Conservation (phyloP, 2,797 vertebrate genomes). For the Enteromius treurensis region DNA sequence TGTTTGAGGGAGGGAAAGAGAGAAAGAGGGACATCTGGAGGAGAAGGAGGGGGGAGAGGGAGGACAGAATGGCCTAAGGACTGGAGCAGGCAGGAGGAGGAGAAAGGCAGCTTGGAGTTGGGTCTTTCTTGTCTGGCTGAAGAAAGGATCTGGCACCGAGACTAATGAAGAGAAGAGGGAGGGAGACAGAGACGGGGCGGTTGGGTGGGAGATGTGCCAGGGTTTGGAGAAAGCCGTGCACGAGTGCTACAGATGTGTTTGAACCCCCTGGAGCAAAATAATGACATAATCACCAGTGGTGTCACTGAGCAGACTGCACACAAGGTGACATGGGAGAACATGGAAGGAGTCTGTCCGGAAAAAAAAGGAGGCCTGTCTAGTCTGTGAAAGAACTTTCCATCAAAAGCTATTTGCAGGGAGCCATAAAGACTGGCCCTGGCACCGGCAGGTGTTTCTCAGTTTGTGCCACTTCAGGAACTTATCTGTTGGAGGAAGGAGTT, state of each 20-base stretch:
- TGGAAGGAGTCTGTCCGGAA: slow-evolving; percentile 19
- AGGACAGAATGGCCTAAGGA: slow-evolving; percentile 78
- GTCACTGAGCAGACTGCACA: slow-evolving; percentile 96
- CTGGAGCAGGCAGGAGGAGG: slow-evolving; percentile 69
- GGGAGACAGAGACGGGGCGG: slow-evolving; percentile 85
- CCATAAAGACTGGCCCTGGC: slow-evolving; percentile 1
- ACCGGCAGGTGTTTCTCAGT: slow-evolving; percentile 43
- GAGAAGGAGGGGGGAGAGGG: slow-evolving; percentile 71
- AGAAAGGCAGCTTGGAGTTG: slow-evolving; percentile 83
- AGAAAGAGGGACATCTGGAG: slow-evolving; percentile 66
- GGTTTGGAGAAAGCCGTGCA: slow-evolving; percentile 85
- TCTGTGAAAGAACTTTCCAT: slow-evolving; percentile 32
- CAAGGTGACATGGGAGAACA: slow-evolving; percentile 86
- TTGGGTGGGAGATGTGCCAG: slow-evolving; percentile 82
- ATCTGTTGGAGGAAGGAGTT: slow-evolving; percentile 38
- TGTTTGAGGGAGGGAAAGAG: slow-evolving; percentile 49
- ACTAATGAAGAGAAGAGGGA: slow-evolving; percentile 85
- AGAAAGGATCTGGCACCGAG: slow-evolving; percentile 83
- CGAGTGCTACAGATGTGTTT: slow-evolving; percentile 89
- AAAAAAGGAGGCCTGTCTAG: not conserved
- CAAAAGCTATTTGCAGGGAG: slow-evolving; percentile 31
- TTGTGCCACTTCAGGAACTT: slow-evolving; percentile 31
- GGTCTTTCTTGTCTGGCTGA: slow-evolving; percentile 84
- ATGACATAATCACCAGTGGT: slow-evolving; percentile 99
- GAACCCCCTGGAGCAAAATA: slow-evolving; percentile 87